phyloP scores from a whole-genome alignment of 2,797 vertebrate species.

The Echiichthys vipera region DNA sequence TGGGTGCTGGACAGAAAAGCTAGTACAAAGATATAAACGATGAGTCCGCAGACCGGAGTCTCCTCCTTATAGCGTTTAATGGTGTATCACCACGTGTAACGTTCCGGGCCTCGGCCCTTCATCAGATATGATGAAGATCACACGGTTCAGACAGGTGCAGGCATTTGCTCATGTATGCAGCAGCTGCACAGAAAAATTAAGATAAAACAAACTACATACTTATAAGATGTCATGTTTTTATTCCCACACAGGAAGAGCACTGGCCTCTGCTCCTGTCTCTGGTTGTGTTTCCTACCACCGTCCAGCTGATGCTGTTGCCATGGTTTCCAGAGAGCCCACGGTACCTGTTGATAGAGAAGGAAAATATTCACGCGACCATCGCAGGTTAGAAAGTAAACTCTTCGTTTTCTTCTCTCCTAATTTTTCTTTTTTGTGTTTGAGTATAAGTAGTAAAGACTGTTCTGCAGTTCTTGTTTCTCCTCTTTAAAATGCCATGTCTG shows the following conservation, averaged over 20 bases:
- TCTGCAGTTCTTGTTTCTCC: not conserved
- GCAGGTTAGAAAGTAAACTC: constrained; percentile 78
- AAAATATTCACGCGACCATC: constrained; percentile 83
- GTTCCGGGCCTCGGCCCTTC: too few relatives aligned
- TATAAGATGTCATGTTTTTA: not conserved
- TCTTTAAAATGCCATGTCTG: not conserved
- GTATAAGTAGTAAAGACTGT: not conserved
- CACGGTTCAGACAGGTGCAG: too few relatives aligned
- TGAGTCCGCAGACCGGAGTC: too few relatives aligned
- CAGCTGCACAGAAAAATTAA: constrained; percentile 1
- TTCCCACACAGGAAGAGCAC: constrained; percentile 85
- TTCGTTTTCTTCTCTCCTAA: not conserved
- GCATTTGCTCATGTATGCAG: not conserved
- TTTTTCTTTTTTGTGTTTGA: not conserved
- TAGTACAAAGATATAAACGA: too few relatives aligned
- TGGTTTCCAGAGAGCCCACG: constrained; percentile 95
- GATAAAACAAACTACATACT: not conserved
- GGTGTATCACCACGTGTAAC: too few relatives aligned
- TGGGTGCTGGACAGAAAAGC: too few relatives aligned
- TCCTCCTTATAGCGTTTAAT: too few relatives aligned
- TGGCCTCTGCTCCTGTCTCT: constrained; percentile 91
- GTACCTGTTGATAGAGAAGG: constrained; percentile 91
- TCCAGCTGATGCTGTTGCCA: constrained; percentile 90
- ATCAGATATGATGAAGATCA: too few relatives aligned
- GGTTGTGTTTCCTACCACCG: constrained; percentile 84